phyloP scores from a whole-genome alignment of 2,888 invertebrate genomes.

The Charanyca ferruginea region DNA sequence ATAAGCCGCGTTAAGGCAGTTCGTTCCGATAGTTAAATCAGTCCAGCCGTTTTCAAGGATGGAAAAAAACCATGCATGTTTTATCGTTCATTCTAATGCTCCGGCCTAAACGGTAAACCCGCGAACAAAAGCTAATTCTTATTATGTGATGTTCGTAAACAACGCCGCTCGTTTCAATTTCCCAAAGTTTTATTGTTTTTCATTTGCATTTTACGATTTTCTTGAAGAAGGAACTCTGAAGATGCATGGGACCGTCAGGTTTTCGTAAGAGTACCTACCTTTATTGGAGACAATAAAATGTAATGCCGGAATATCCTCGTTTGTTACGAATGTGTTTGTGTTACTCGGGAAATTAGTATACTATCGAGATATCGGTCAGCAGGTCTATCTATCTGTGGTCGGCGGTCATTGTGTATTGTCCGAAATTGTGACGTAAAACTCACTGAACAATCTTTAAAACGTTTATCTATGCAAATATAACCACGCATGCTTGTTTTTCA shows the following conservation, averaged over 20 bases:
- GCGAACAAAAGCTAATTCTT: constrained; percentile 19
- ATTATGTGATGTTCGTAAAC: constrained; percentile 32
- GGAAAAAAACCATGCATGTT: too few species aligned
- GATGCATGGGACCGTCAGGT: constrained; percentile 20
- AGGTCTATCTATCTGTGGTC: too few species aligned
- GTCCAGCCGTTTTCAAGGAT: too few species aligned
- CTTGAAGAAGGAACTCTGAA: constrained; percentile 26
- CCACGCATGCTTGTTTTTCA: constrained; percentile 21
- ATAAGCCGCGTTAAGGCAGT: too few species aligned
- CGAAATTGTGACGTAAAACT: constrained; percentile 47
- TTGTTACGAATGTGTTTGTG: constrained; percentile 30
- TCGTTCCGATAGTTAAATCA: too few species aligned
- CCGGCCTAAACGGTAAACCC: constrained; percentile 10
- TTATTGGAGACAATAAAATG: constrained; percentile 31
- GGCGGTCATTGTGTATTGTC: constrained; percentile 42
- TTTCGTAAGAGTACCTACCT: constrained; percentile 21
- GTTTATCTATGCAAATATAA: constrained; percentile 11
- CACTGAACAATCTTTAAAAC: constrained; percentile 36
- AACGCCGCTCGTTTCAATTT: constrained; percentile 43
- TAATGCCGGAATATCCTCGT: constrained; percentile 21
- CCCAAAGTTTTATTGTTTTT: constrained; percentile 45
- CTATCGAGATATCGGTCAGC: constrained; percentile 15
- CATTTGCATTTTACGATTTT: constrained; percentile 61
- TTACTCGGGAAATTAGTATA: constrained; percentile 41
- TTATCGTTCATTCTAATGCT: background rate